Evolutionary conservation across 1,140 invertebrate genomes (phyloP).

Genomic region (Drosophila saltans): DNA sequence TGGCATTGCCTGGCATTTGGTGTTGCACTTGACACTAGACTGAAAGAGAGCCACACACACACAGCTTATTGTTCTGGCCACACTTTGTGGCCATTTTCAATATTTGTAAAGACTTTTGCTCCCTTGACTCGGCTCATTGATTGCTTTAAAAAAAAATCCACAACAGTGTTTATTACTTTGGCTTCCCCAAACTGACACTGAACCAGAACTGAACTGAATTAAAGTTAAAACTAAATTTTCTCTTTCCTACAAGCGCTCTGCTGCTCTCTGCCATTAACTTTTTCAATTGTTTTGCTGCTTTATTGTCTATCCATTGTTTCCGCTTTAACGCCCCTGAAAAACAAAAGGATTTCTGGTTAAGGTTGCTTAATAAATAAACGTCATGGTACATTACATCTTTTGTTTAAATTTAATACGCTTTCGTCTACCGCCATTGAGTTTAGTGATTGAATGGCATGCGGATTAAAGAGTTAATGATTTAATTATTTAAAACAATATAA

Average conservation of each 20-base stretch:
- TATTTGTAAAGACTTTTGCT: slow-evolving; percentile 31
- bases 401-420: slow-evolving; percentile 31
- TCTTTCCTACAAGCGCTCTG: neutral
- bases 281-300: slow-evolving; percentile 8
- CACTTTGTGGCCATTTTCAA: slow-evolving; percentile 38
- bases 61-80: slow-evolving; percentile 27
- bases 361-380: slow-evolving; percentile 42
- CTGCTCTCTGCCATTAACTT: neutral
- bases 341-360: slow-evolving; percentile 8
- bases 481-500: slow-evolving; percentile 29
- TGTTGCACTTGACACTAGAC: slow-evolving; percentile 65
- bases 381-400: slow-evolving; percentile 48
- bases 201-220: neutral
- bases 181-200: neutral
- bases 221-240: neutral
- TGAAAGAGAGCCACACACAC: slow-evolving; percentile 13
- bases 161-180: neutral
- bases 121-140: slow-evolving; percentile 35
- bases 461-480: slow-evolving; percentile 46
- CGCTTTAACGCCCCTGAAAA: neutral
- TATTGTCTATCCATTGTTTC: slow-evolving; percentile 24
- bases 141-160: slow-evolving; percentile 22
- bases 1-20: slow-evolving; percentile 62
- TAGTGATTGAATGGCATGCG: slow-evolving; percentile 28
- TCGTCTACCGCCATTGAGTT: slow-evolving; percentile 22